Percentiles rank a stretch among this genome's conserved stretches.
phyloP scores from a whole-genome alignment of 1,140 invertebrate species.

The Bacillus rossius region DNA sequence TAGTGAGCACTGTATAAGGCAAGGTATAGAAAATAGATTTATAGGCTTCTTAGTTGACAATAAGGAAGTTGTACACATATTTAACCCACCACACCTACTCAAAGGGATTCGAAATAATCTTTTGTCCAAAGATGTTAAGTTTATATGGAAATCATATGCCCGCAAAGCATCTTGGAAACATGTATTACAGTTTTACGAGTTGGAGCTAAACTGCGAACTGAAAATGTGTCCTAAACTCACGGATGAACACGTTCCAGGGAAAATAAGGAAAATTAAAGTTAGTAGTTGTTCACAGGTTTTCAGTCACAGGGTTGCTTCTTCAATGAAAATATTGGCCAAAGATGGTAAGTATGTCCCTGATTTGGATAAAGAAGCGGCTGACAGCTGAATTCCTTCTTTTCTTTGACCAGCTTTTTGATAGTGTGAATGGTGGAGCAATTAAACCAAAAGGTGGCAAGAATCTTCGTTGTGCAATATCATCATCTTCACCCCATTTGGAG shows the following conservation, averaged over 20 bases:
- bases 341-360: too few species aligned
- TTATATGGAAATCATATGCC: neutral
- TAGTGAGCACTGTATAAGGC: too few species aligned
- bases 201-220: neutral
- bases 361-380: neutral
- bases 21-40: neutral
- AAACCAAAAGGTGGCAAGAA: neutral
- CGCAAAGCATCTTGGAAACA: neutral
- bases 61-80: neutral
- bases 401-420: conserved; percentile 1
- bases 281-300: neutral
- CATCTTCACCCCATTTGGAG: neutral
- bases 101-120: conserved; percentile 5
- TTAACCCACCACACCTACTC: conserved; percentile 1
- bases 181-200: conserved; percentile 3
- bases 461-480: neutral
- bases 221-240: neutral
- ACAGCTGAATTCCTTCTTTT: neutral
- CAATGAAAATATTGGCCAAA: neutral
- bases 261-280: conserved; percentile 2
- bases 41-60: neutral
- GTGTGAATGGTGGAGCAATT: neutral
- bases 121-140: neutral
- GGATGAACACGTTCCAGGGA: neutral
- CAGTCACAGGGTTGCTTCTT: neutral